Evolutionary conservation across 2,888 invertebrate genomes (phyloP), one percentile per base, ranked within the genome.

Genomic region (Sarcophaga caerulescens): DNA sequence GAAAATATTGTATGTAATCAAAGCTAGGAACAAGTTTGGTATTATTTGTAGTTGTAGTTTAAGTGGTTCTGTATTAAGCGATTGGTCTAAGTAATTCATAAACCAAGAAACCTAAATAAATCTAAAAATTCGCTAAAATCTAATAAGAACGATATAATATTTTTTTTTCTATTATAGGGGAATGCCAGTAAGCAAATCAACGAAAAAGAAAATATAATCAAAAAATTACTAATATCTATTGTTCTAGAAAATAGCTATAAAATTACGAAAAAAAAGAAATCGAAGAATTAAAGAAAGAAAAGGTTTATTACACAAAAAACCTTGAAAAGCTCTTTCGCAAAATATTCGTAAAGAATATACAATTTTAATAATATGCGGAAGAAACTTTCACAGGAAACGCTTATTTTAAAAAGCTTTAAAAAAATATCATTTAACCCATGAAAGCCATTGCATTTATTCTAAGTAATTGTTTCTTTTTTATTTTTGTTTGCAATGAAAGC

Each of bases 401-500:
- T 73, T 19, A 14, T 65, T 73, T 65, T 35, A 44, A 52, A 78
- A 74, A 68, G 59, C 47, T 77, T 66, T 69, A 60, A 57, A 47
- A 44, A 81, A 59, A 60, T 5, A 70, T 44, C 52, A 52, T 21
- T 73, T 45, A 59, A 23, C 69, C 74, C 74, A 60, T 66, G 59
- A 81, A 68, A 44, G 62, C 44, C 44, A 66, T 66, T 66, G 17
- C 19, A 52, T 52, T 52, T 52, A 52, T 52, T 52, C 17, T 14
- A 10, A 52, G 0, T 3, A 14, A 52, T 52, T n/a, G 19, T 47
- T 68, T 71, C 70, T 63, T 44, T 74, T 80, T 84, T 70, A 79
- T 76, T 85, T 81, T 84, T 70, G 82, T 76, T 85, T 81, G 81
- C 79, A 77, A 77, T 77, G 21, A 75, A 84, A 84, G 84, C 84